phyloP scores from a whole-genome alignment of 2,113 vertebrate genomes.

The Lophochroa leadbeateri region DNA sequence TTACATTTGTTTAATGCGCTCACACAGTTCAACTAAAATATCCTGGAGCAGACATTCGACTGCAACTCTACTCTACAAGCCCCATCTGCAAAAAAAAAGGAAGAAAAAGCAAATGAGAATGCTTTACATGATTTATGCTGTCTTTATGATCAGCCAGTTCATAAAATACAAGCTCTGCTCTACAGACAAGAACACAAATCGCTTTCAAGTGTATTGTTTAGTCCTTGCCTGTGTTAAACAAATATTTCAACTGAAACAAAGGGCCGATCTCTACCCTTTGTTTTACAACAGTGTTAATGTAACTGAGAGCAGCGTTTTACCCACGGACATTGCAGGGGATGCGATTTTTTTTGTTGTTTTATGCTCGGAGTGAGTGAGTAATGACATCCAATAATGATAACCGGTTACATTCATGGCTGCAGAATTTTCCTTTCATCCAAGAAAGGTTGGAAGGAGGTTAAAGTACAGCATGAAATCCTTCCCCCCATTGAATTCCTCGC shows the following conservation, averaged over 20 bases:
- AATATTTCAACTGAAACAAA: constrained; percentile 58
- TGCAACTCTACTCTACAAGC: constrained; percentile 68
- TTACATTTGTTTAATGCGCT: constrained; percentile 80
- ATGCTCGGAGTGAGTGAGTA: constrained; percentile 16
- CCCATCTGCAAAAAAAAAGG: constrained; percentile 73
- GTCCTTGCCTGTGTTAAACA: constrained; percentile 52
- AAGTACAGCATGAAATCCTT: constrained; percentile 40
- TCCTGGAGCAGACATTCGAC: constrained; percentile 78
- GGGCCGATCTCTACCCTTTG: not conserved
- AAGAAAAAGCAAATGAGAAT: constrained; percentile 70
- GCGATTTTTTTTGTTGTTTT: constrained; percentile 27
- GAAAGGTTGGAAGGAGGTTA: constrained; percentile 27
- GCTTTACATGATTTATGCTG: constrained; percentile 70
- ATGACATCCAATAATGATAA: constrained; percentile 57
- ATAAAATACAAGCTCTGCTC: constrained; percentile 74
- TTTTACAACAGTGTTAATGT: constrained; percentile 31
- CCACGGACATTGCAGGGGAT: not conserved
- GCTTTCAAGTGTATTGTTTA: constrained; percentile 76
- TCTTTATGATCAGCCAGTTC: constrained; percentile 74
- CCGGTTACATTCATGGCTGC: constrained; percentile 31
- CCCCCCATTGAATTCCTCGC: not conserved
- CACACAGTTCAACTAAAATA: constrained; percentile 78
- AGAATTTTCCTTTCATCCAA: constrained; percentile 28
- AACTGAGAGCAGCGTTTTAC: constrained; percentile 41
- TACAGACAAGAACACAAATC: constrained; percentile 63